A percentile compares a stretch with the other conserved stretches of the same genome.
Evolutionary conservation across 1,140 invertebrate species (phyloP).

Genomic region (Tetragonula clypearis): DNA sequence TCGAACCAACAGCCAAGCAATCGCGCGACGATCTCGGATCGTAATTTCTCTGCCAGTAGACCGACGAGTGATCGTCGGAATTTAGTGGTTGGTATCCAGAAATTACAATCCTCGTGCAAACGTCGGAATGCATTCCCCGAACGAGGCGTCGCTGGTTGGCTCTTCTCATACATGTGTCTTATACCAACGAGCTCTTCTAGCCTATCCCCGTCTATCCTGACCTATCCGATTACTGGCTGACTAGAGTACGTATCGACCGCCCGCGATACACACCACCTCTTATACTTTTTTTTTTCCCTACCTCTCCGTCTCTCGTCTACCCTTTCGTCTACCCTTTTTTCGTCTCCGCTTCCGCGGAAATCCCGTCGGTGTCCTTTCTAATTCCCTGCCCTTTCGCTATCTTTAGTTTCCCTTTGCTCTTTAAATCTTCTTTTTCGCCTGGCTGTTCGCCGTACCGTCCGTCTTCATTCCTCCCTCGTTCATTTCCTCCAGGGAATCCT

Average conservation of each 20-base stretch:
- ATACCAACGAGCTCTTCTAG: slow-evolving; percentile 32
- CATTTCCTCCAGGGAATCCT: slow-evolving; percentile 24
- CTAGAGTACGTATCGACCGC: slow-evolving; percentile 72
- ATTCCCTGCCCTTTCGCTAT: neutral
- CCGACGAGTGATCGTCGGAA: slow-evolving; percentile 23
- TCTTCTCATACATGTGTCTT: neutral
- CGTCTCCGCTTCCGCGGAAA: slow-evolving; percentile 16
- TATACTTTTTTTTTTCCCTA: neutral
- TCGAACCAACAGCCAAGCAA: slow-evolving; percentile 9
- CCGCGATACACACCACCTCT: slow-evolving; percentile 20
- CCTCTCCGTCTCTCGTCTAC: neutral
- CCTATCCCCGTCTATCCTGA: slow-evolving; percentile 60
- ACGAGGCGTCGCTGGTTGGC: slow-evolving; percentile 33
- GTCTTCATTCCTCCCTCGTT: slow-evolving; percentile 15
- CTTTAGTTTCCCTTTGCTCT: neutral
- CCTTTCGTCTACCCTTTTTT: neutral
- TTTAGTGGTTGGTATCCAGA: slow-evolving; percentile 38
- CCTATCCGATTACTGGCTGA: slow-evolving; percentile 69
- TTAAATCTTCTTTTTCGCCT: neutral
- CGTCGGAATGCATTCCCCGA: slow-evolving; percentile 31
- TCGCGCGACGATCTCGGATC: slow-evolving; percentile 33
- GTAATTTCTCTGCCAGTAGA: slow-evolving; percentile 23
- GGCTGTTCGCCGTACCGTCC: neutral
- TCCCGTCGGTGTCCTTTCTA: slow-evolving; percentile 24
- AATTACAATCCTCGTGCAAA: slow-evolving; percentile 35